Conservation (phyloP, 2,797 vertebrate genomes). For the Gadopsis bispinosus region DNA sequence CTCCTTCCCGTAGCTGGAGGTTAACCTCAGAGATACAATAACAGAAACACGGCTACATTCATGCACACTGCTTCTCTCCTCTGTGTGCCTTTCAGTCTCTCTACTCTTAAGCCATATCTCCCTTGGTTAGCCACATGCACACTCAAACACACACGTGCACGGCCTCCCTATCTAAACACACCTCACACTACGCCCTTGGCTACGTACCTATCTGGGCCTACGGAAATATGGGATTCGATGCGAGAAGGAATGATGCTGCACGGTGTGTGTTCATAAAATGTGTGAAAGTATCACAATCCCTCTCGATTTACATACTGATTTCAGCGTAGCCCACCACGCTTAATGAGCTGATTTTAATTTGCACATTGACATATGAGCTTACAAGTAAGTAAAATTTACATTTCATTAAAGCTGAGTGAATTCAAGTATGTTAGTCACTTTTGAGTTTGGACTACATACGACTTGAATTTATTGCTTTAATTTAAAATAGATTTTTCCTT, state of each 20-base stretch:
- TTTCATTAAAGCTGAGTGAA: conserved; percentile 59
- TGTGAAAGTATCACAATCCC: conserved; percentile 32
- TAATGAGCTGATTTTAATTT: conserved; percentile 70
- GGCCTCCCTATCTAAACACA: background rate
- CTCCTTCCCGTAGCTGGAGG: conserved; percentile 51
- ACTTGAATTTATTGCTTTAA: conserved; percentile 46
- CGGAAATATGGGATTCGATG: conserved; percentile 30
- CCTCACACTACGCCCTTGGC: background rate
- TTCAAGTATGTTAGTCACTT: conserved; percentile 50
- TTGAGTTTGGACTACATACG: conserved; percentile 27
- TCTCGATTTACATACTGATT: conserved; percentile 64
- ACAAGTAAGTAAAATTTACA: conserved; percentile 58
- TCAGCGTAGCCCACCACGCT: conserved; percentile 48
- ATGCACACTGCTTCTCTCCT: conserved; percentile 2
- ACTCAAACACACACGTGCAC: background rate
- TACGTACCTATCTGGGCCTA: background rate
- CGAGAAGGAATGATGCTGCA: conserved; percentile 8
- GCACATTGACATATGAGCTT: conserved; percentile 61
- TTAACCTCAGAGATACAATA: conserved; percentile 65
- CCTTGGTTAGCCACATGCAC: background rate
- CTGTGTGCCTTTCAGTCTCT: conserved; percentile 19
- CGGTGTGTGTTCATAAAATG: conserved; percentile 26
- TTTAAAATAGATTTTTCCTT: conserved; percentile 23
- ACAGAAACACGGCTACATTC: conserved; percentile 28
- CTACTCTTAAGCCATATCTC: conserved; percentile 14